Evolutionary conservation across 2,113 vertebrate genomes (phyloP).

Genomic region (Speoplatyrhinus poulsoni): DNA sequence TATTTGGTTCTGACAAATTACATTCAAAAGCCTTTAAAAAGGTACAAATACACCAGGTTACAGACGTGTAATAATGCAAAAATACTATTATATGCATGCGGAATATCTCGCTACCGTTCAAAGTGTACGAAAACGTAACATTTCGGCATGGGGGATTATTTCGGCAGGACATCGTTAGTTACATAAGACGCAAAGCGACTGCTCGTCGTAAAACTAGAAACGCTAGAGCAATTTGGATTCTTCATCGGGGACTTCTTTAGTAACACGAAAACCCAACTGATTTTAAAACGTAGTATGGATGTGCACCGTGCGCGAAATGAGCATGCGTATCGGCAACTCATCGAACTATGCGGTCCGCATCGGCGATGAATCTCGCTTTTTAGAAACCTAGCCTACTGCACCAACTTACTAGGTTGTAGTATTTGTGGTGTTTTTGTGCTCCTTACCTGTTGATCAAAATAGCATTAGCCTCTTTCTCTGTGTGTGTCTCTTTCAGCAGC

Average conservation of each 20-base stretch:
- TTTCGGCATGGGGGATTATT: too few relatives aligned
- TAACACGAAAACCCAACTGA: slow-evolving; percentile 1
- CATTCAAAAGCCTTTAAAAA: too few relatives aligned
- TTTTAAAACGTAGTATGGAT: slow-evolving; percentile 25
- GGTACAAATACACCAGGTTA: too few relatives aligned
- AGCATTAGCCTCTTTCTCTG: slow-evolving; percentile 63
- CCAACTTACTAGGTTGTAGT: slow-evolving; percentile 23
- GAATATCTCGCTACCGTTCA: too few relatives aligned
- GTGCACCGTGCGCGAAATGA: slow-evolving; percentile 2
- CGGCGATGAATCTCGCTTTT: slow-evolving; percentile 28
- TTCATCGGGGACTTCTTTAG: too few relatives aligned
- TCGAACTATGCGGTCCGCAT: slow-evolving; percentile 17
- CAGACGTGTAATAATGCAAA: too few relatives aligned
- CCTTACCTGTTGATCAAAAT: slow-evolving; percentile 76
- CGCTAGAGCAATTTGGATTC: slow-evolving; percentile 34
- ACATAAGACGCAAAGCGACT: slow-evolving; percentile 75
- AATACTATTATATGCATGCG: too few relatives aligned
- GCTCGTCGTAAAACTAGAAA: slow-evolving; percentile 68
- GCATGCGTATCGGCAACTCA: slow-evolving; percentile 45
- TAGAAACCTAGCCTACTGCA: slow-evolving; percentile 34
- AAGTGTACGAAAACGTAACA: too few relatives aligned
- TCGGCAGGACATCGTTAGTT: slow-evolving; percentile 53
- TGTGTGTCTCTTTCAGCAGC: slow-evolving; percentile 63
- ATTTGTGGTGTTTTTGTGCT: slow-evolving; percentile 28
- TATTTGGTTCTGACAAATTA: too few relatives aligned